Conservation (phyloP, 2,888 invertebrate genomes). For the Formica aserva region DNA sequence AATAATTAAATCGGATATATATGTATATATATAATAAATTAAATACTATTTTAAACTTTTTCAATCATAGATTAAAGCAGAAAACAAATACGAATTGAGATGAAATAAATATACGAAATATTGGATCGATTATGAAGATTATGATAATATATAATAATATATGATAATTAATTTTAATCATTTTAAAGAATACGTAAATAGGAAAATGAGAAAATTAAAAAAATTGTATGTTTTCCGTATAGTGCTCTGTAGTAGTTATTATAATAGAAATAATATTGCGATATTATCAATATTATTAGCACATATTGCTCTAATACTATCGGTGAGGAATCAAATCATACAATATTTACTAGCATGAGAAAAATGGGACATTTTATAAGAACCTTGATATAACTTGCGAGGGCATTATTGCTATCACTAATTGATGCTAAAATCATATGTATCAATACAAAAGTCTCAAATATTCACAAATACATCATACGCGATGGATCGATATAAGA, state of each 20-base stretch:
- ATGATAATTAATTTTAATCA: neutral
- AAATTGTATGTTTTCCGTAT: neutral
- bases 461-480: neutral
- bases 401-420: neutral
- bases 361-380: neutral
- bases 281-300: neutral
- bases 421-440: neutral
- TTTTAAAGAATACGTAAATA: neutral
- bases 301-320: neutral
- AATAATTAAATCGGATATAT: too few relatives aligned
- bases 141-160: neutral
- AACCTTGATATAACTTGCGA: neutral
- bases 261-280: neutral
- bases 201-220: neutral
- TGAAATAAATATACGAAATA: neutral
- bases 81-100: neutral
- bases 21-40: too few relatives aligned
- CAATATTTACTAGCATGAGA: neutral
- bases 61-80: neutral
- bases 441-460: neutral
- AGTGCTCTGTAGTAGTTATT: neutral
- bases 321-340: neutral
- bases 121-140: neutral
- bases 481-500: neutral
- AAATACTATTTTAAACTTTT: neutral